Conservation (phyloP, 2,113 vertebrate species). For the Poeciliopsis prolifica region DNA sequence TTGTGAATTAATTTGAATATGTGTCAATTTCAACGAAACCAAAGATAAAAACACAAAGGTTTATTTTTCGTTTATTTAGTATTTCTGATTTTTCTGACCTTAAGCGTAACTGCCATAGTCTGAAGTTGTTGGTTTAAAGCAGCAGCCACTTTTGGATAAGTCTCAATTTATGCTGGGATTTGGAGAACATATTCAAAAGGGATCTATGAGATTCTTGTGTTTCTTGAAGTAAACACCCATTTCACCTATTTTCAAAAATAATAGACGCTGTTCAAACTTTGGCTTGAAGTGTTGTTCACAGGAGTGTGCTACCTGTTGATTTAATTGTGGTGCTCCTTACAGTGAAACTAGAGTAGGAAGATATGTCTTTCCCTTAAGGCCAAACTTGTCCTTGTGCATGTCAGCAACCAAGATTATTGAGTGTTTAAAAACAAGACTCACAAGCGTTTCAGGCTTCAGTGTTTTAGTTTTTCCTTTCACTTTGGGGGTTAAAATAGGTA, state of each 20-base stretch:
- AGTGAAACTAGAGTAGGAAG: neutral
- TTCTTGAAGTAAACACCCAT: neutral
- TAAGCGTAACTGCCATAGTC: neutral
- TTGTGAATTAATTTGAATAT: conserved; percentile 15
- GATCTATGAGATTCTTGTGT: neutral
- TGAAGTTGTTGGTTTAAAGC: neutral
- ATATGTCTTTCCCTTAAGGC: neutral
- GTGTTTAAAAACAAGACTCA: neutral
- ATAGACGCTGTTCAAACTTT: neutral
- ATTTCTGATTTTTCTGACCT: neutral
- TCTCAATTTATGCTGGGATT: neutral
- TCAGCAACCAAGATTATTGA: neutral
- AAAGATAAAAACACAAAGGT: neutral
- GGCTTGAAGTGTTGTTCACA: neutral
- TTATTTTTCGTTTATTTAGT: neutral
- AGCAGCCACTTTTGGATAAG: neutral
- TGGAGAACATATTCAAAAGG: neutral
- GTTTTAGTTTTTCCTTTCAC: neutral
- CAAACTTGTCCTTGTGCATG: neutral
- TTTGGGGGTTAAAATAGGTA: neutral
- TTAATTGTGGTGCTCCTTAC: neutral
- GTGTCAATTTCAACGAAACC: neutral
- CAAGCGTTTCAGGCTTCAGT: neutral
- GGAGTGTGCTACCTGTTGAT: neutral
- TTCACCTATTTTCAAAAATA: neutral